A percentile compares a stretch with the other conserved stretches of the same genome.
Conservation (phyloP, 2,888 invertebrate species). For the Agrypnus murinus region DNA sequence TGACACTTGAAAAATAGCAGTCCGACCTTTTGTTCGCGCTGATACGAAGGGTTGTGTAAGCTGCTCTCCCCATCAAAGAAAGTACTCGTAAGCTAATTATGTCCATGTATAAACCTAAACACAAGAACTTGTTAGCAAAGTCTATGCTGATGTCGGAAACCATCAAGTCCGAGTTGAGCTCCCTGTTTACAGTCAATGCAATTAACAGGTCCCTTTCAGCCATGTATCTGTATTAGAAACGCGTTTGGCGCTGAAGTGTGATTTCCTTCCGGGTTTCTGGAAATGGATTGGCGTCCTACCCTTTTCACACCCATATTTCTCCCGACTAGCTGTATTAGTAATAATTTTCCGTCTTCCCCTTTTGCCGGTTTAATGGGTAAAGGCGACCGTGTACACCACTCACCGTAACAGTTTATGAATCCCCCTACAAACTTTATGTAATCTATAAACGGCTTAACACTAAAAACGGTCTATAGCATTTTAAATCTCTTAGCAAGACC, state of each 20-base stretch:
- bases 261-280: constrained; percentile 46
- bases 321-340: constrained; percentile 34
- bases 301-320: constrained; percentile 44
- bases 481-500: too few species aligned
- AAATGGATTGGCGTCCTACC: constrained; percentile 46
- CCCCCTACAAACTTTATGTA: constrained; percentile 16
- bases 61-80: not conserved
- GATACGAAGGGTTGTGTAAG: too few species aligned
- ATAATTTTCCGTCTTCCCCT: constrained; percentile 35
- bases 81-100: constrained; percentile 13
- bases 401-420: constrained; percentile 11
- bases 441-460: not conserved
- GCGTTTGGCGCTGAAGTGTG: constrained; percentile 49
- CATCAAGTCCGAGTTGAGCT: constrained; percentile 48
- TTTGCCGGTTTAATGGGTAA: constrained; percentile 29
- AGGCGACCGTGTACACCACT: constrained; percentile 15
- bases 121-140: constrained; percentile 42
- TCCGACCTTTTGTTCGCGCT: not conserved
- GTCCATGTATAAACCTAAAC: constrained; percentile 27
- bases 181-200: constrained; percentile 49
- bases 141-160: constrained; percentile 45
- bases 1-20: not conserved
- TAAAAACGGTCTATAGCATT: too few species aligned
- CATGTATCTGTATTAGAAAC: constrained; percentile 50
- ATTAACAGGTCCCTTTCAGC: constrained; percentile 49